Base-by-base conservation (phyloP, 2,888 invertebrate species). In the Aromia moschata region DNA sequence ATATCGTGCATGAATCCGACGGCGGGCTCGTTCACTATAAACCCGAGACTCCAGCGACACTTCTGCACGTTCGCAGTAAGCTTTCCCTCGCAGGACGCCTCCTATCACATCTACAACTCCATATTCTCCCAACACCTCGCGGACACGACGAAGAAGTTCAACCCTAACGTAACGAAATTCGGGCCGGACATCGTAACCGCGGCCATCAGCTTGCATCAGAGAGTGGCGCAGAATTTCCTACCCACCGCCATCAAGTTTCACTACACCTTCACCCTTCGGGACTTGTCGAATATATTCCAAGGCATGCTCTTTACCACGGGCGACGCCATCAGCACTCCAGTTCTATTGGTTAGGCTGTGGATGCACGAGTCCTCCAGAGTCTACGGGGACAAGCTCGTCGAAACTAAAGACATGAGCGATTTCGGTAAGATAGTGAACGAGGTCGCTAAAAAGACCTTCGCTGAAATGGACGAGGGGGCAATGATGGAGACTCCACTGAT, bases 1-100 rank as follows among this genome's bases (percentile, higher is more conserved):
- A 89, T 96, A 12, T 91, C 96, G 0, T 94, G 94, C 78, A 97
- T 98, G 97, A 97, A 97, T 81, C 97, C 97, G 0, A 95, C 96
- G 0, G 93, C 96, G 11, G 97, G 97, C 14, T 94, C 94, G 54
- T 97, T 97, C 78, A 94, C 94, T 12, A 96, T 97, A 56, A 92
- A 96, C 82, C 88, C 95, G 0, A 85, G 97, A 31, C 83, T 98
- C 10, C 96, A 96, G 77, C 82, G 94, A 57, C 94, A 94, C 76
- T 94, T 94, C 79, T 90, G 91, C 70, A 91, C 92, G 0, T 94
- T 94, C 79, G 92, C 93, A 37, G 89, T 93, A 43, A 94, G 94
- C 81, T 94, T 93, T 75, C 96, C 96, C 1, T 88, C 89, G 1
- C 77, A 84, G 11, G 94, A 96, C 51, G 92, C 95, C 0, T 85